A percentile compares a stretch with the other conserved stretches of the same genome.
These are phyloP conservation scores for Tipula vernalis DNA, from an alignment of 2,888 invertebrate genomes.

Conservation along the genomic window DNA sequence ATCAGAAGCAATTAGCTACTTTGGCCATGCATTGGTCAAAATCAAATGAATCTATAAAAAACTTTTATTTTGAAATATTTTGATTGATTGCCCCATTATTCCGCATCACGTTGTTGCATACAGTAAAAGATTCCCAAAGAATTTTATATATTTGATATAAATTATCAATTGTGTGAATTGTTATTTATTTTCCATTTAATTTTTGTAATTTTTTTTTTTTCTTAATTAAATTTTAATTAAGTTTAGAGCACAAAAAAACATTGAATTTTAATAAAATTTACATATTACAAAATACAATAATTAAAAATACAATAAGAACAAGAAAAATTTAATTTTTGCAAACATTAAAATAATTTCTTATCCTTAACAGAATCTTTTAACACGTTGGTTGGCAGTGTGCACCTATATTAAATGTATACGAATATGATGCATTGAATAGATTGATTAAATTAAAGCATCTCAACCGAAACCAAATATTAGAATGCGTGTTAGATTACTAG, in stretches of 20 bases:
- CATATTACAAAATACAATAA: background rate
- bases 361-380: background rate
- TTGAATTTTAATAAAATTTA: background rate
- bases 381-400: background rate
- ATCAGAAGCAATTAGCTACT: background rate
- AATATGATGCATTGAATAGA: background rate
- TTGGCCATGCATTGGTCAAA: background rate
- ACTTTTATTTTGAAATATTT: background rate
- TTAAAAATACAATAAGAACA: background rate
- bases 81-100: background rate
- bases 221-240: background rate
- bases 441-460: background rate
- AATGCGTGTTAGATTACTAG: conserved; percentile 6
- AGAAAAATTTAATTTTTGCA: background rate
- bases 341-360: background rate
- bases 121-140: background rate
- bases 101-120: background rate
- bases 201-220: background rate
- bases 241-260: background rate
- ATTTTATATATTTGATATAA: background rate
- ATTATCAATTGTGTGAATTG: background rate
- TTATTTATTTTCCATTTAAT: background rate
- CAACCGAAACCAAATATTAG: background rate
- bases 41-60: background rate
- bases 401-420: background rate